phyloP scores from a whole-genome alignment of 2,797 vertebrate species.

The Gymnodraco acuticeps region DNA sequence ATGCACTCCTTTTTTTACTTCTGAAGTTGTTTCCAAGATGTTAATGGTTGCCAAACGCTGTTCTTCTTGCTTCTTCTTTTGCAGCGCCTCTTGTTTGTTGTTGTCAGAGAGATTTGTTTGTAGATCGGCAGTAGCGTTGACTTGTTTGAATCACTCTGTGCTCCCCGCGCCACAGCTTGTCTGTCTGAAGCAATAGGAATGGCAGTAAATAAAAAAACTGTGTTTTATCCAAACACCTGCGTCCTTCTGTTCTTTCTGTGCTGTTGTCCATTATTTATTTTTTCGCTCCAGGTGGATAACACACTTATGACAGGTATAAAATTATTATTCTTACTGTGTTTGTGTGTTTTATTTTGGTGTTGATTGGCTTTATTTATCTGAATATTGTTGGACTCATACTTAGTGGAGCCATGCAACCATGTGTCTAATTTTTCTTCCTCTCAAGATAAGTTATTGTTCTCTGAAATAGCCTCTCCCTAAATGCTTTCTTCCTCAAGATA shows the following conservation, averaged over 20 bases:
- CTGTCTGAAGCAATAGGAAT: constrained; percentile 85
- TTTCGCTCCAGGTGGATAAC: constrained; percentile 9
- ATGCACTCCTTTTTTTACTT: constrained; percentile 83
- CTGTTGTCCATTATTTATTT: constrained; percentile 23
- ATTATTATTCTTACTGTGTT: not conserved
- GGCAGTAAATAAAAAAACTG: constrained; percentile 82
- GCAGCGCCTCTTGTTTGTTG: constrained; percentile 79
- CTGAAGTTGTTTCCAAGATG: constrained; percentile 80
- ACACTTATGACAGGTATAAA: constrained; percentile 14
- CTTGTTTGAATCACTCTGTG: constrained; percentile 80
- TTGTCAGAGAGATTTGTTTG: constrained; percentile 80
- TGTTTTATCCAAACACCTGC: constrained; percentile 77
- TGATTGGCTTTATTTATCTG: not conserved
- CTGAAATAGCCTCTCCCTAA: not conserved
- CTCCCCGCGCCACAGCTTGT: constrained; percentile 83
- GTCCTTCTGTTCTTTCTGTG: constrained; percentile 39
- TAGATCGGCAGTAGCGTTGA: constrained; percentile 79
- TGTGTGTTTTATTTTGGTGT: constrained; percentile 15
- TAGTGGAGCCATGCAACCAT: too few species aligned
- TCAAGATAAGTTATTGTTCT: constrained; percentile 22
- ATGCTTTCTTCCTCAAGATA: constrained; percentile 11
- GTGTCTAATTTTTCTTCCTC: too few species aligned
- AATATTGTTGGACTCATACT: constrained; percentile 20
- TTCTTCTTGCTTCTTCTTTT: constrained; percentile 79
- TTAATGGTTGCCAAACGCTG: constrained; percentile 86